Evolutionary conservation across 2,888 invertebrate genomes (phyloP), one percentile per base, ranked within the genome.

Genomic region (Deilephila porcellus): DNA sequence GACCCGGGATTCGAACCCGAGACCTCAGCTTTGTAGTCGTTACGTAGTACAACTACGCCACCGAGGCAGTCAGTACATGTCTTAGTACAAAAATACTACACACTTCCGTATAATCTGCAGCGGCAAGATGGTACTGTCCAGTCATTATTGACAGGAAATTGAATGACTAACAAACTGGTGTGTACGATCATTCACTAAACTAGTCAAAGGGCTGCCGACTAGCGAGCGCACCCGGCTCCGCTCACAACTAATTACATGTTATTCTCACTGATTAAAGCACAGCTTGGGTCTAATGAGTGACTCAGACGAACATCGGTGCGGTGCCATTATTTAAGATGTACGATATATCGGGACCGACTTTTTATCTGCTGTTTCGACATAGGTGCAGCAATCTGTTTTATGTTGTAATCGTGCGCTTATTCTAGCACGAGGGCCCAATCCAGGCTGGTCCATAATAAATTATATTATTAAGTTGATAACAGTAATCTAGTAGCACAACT

Each of bases 201-300:
- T 86, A 88, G 88, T 85, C 89, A 91, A 92, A 93, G 90, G 80
- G 75, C 77, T 52, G 77, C 88, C 90, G 89, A 80, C 86, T 81
- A 83, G 86, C 83, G 84, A 86, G 87, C 84, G 82, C 83, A 81
- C 74, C 76, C 85, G 84, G 84, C 85, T 82, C 79, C 82, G 85
- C 85, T 86, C 86, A 91, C 92, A 85, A 87, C 91, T 93, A 93
- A 94, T 94, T 93, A 93, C 90, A 87, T 89, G 91, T 91, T 92
- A 90, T 92, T 93, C 90, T 82, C 90, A 85, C 90, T 94, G 93
- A 93, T 94, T 94, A 94, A 94, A 94, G 94, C 94, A 91, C 94
- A 94, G 94, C 93, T 94, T 94, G 94, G 86, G 86, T 88, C 93
- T 94, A 94, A 94, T 94, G 91, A 94, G 92, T 94, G 94, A 94